These are phyloP conservation scores for Myotis lucifugus DNA, from an alignment of 2,113 vertebrate genomes.

Conservation along the genomic window DNA sequence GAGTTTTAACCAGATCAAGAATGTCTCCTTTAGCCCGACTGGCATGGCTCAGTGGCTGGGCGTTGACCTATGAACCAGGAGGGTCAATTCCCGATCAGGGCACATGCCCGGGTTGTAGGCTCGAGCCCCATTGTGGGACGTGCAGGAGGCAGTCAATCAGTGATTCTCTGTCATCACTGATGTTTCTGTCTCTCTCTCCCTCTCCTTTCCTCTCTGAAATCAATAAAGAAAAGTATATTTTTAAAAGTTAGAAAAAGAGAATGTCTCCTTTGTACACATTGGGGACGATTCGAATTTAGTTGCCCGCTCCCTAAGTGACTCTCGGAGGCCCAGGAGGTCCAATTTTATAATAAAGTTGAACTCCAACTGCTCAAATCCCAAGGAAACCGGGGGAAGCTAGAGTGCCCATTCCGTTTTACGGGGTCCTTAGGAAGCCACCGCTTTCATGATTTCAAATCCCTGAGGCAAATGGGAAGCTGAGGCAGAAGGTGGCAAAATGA, in stretches of 20 bases:
- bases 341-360: not conserved
- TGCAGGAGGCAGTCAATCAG: no score
- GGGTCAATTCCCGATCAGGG: no score
- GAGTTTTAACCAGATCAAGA: no score
- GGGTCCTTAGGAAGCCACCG: not conserved
- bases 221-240: no score
- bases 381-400: not conserved
- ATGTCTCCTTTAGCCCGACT: not conserved
- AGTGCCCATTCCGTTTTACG: not conserved
- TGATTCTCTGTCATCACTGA: no score
- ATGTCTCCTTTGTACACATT: not conserved
- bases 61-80: no score
- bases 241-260: no score
- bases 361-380: not conserved
- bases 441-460: not conserved
- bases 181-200: no score
- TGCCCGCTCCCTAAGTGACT: not conserved
- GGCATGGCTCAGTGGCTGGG: no score
- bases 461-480: not conserved
- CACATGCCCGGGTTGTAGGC: no score
- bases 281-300: fast-evolving
- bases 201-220: no score
- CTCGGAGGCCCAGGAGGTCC: not conserved
- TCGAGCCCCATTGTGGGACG: no score
- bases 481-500: not conserved